Evolutionary conservation across 2,888 invertebrate species (phyloP).

Genomic region (Agrochola litura): DNA sequence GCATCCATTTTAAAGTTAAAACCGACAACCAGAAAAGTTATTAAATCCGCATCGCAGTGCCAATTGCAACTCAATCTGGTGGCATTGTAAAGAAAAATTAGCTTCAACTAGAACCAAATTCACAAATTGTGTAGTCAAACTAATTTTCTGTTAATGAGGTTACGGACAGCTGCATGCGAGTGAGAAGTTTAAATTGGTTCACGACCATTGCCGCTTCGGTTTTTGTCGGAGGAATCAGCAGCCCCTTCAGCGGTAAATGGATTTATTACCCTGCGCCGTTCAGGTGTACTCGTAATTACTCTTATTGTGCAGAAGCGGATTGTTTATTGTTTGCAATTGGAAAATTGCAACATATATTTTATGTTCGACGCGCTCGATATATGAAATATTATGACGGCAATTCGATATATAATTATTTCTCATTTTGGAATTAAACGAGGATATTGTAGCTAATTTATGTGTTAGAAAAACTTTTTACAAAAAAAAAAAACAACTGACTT

Average conservation of each 20-base stretch:
- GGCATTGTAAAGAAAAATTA: constrained; percentile 50
- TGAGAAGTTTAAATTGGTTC: constrained; percentile 85
- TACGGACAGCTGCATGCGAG: constrained; percentile 80
- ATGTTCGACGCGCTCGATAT: constrained; percentile 43
- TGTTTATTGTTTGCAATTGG: constrained; percentile 82
- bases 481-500: too few relatives aligned
- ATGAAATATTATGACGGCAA: constrained; percentile 64
- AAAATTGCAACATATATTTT: constrained; percentile 75
- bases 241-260: constrained; percentile 86
- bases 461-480: too few relatives aligned
- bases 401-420: constrained; percentile 48
- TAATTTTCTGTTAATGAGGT: constrained; percentile 81
- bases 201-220: constrained; percentile 79
- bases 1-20: constrained; percentile 1
- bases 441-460: constrained; percentile 28
- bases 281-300: constrained; percentile 86
- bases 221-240: constrained; percentile 85
- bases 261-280: constrained; percentile 85
- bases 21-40: not conserved
- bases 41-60: not conserved
- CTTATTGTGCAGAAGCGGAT: constrained; percentile 81
- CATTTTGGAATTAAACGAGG: constrained; percentile 35
- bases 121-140: constrained; percentile 69
- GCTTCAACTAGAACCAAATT: constrained; percentile 50
- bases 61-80: constrained; percentile 33